These are phyloP conservation scores for Lycia hirtaria DNA, from an alignment of 2,888 invertebrate species.

Conservation along the genomic window DNA sequence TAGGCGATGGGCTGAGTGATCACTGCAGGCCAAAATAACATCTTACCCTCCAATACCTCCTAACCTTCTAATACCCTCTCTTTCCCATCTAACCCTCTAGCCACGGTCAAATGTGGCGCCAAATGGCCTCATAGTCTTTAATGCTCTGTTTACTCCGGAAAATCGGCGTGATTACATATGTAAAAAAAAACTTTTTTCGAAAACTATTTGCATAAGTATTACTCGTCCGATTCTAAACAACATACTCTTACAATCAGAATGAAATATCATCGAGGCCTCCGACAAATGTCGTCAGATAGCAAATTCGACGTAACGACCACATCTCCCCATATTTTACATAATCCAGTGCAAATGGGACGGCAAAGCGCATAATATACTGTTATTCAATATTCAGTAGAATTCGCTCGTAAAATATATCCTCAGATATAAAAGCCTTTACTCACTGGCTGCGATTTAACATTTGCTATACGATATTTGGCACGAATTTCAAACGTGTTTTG, in stretches of 20 bases:
- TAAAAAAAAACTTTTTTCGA: too few relatives aligned
- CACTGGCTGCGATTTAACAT: constrained; percentile 12
- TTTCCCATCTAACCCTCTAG: too few relatives aligned
- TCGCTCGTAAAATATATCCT: constrained; percentile 33
- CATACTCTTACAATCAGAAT: constrained; percentile 10
- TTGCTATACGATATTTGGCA: constrained; percentile 10
- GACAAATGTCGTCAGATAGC: constrained; percentile 20
- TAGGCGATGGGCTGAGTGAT: too few relatives aligned
- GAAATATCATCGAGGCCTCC: constrained; percentile 19
- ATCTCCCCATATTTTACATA: constrained; percentile 47
- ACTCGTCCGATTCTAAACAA: background rate
- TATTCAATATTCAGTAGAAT: constrained; percentile 50
- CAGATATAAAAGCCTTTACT: constrained; percentile 27
- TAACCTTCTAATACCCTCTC: too few relatives aligned
- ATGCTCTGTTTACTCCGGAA: too few relatives aligned
- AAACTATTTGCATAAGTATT: too few relatives aligned
- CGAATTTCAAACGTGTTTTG: background rate
- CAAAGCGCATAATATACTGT: constrained; percentile 46
- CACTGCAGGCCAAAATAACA: too few relatives aligned
- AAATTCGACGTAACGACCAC: constrained; percentile 36
- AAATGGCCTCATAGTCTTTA: too few relatives aligned
- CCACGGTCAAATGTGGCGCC: too few relatives aligned
- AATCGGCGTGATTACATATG: too few relatives aligned
- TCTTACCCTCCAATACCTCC: too few relatives aligned
- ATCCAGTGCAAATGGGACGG: constrained; percentile 49